A percentile compares a stretch with the other conserved stretches of the same genome.
phyloP scores from a whole-genome alignment of 2,888 invertebrate genomes.

The Caradrina clavipalpis region DNA sequence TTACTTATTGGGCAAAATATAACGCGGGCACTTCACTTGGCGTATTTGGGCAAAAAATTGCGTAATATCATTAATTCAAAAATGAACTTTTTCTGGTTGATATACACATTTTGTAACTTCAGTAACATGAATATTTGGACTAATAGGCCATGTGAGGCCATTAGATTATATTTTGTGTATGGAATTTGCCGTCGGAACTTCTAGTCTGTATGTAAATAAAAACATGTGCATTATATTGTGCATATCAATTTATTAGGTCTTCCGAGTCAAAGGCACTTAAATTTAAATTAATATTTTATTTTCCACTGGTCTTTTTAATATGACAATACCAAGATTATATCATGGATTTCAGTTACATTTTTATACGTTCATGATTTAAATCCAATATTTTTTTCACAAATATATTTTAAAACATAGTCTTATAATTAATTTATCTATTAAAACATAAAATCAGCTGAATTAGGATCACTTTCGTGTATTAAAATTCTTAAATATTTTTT shows the following conservation, averaged over 20 bases:
- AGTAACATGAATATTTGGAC: too few species aligned
- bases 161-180: too few species aligned
- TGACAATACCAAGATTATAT: slow-evolving; percentile 21
- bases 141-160: too few species aligned
- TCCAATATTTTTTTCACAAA: background rate
- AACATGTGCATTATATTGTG: slow-evolving; percentile 5
- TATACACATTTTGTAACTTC: too few species aligned
- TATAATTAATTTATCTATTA: slow-evolving; percentile 1
- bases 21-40: too few species aligned
- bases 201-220: slow-evolving; percentile 7
- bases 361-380: background rate
- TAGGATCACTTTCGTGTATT: slow-evolving; percentile 3
- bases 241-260: slow-evolving; percentile 49
- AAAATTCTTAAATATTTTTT: slow-evolving; percentile 3
- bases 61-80: too few species aligned
- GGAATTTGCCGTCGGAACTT: too few species aligned
- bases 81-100: too few species aligned
- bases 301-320: slow-evolving; percentile 24
- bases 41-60: too few species aligned
- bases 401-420: slow-evolving; percentile 14
- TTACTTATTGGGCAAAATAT: too few species aligned
- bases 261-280: slow-evolving; percentile 50
- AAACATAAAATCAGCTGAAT: slow-evolving; percentile 14
- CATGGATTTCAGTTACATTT: background rate
- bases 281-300: slow-evolving; percentile 26